A percentile compares a stretch with the other conserved stretches of the same genome.
Evolutionary conservation across 2,113 vertebrate species (phyloP).

Genomic region (Phrynocephalus versicolor): DNA sequence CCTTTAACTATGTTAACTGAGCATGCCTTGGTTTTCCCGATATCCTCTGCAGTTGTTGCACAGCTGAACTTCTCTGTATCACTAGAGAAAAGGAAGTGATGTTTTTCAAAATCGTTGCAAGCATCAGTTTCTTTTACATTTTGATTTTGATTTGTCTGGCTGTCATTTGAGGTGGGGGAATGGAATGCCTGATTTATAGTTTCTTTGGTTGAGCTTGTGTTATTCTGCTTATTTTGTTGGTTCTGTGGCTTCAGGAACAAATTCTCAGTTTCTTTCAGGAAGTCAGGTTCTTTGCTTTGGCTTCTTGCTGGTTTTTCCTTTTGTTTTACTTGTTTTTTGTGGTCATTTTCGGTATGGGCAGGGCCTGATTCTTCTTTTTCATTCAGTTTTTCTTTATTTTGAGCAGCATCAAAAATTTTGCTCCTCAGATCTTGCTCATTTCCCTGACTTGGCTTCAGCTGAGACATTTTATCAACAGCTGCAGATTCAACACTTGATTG

Average conservation of each 20-base stretch:
- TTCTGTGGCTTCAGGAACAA: neutral
- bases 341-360: neutral
- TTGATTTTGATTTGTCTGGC: neutral
- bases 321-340: neutral
- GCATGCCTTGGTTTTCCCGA: neutral
- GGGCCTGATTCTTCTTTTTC: neutral
- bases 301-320: neutral
- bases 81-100: neutral
- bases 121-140: neutral
- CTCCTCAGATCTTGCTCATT: neutral
- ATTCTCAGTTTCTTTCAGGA: conserved; percentile 28
- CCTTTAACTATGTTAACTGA: neutral
- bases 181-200: neutral
- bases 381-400: neutral
- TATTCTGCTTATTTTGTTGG: neutral
- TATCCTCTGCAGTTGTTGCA: conserved; percentile 25
- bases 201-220: rapidly evolving
- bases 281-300: neutral
- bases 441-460: neutral
- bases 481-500: conserved; percentile 30
- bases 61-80: conserved; percentile 37
- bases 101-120: conserved; percentile 3
- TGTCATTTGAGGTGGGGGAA: neutral
- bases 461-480: conserved; percentile 35
- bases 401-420: neutral